Evolutionary conservation across 2,888 invertebrate genomes (phyloP).

Genomic region (Halictus ligatus): DNA sequence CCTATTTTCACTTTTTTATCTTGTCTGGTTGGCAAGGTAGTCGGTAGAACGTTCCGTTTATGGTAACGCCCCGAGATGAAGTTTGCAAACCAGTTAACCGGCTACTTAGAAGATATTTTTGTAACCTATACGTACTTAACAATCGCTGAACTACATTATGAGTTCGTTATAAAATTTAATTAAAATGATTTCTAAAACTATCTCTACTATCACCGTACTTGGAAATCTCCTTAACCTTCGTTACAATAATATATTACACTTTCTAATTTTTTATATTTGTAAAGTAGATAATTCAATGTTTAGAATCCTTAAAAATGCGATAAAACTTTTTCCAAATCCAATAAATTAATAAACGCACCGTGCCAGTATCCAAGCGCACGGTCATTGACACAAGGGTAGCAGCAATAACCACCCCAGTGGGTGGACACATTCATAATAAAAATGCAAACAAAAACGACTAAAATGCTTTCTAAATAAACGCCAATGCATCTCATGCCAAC

Average conservation of each 20-base stretch:
- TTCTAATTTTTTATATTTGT: not conserved
- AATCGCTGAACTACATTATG: not conserved
- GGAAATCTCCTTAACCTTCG: not conserved
- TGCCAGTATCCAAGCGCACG: not conserved
- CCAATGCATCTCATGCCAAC: not conserved
- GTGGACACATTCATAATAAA: not conserved
- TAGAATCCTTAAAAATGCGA: not conserved
- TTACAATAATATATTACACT: not conserved
- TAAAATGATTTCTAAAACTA: not conserved
- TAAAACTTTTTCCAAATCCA: not conserved
- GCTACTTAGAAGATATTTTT: constrained; percentile 11
- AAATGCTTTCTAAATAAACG: not conserved
- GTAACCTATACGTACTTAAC: not conserved
- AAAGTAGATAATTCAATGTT: not conserved
- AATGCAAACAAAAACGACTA: not conserved
- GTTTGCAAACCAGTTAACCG: constrained; percentile 1
- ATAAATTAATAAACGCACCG: not conserved
- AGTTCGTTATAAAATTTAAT: not conserved
- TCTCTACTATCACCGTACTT: not conserved
- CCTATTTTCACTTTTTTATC: constrained; percentile 28
- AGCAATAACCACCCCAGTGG: not conserved
- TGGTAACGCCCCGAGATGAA: constrained; percentile 16
- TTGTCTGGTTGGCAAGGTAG: constrained; percentile 19
- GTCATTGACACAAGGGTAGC: not conserved
- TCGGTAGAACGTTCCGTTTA: not conserved